These are phyloP conservation scores for Aporophyla lueneburgensis DNA, from an alignment of 2,888 invertebrate species.

Conservation along the genomic window DNA sequence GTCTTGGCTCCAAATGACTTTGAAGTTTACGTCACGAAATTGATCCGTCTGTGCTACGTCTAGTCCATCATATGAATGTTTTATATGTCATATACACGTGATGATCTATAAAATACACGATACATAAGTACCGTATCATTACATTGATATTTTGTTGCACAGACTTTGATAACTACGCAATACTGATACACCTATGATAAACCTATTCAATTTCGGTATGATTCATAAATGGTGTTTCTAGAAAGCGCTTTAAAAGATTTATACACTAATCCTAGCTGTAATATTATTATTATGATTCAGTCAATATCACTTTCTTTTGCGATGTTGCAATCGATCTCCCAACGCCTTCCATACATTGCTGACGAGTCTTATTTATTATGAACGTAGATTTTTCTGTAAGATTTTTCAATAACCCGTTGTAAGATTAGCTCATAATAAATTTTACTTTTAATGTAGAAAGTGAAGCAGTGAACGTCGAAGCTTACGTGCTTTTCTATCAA, in stretches of 20 bases:
- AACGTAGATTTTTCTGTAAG: conserved; percentile 6
- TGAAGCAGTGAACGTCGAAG: conserved; percentile 4
- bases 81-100: conserved; percentile 62
- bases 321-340: not conserved
- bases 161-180: conserved; percentile 59
- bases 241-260: conserved; percentile 18
- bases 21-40: conserved; percentile 65
- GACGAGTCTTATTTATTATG: conserved; percentile 3
- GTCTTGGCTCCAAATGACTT: conserved; percentile 30
- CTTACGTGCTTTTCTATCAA: not conserved
- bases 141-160: conserved; percentile 33
- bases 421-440: conserved; percentile 15
- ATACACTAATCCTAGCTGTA: not conserved
- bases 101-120: conserved; percentile 30
- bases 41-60: conserved; percentile 72
- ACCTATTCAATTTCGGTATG: conserved; percentile 30
- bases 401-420: conserved; percentile 1
- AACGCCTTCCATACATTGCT: not conserved
- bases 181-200: conserved; percentile 42
- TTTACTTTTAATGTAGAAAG: conserved; percentile 22
- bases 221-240: conserved; percentile 16
- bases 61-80: conserved; percentile 65
- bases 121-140: conserved; percentile 37
- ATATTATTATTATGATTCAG: not conserved
- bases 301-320: conserved; percentile 8